Evolutionary conservation across 2,888 invertebrate genomes (phyloP).

Genomic region (Pristionchus fissidentatus): DNA sequence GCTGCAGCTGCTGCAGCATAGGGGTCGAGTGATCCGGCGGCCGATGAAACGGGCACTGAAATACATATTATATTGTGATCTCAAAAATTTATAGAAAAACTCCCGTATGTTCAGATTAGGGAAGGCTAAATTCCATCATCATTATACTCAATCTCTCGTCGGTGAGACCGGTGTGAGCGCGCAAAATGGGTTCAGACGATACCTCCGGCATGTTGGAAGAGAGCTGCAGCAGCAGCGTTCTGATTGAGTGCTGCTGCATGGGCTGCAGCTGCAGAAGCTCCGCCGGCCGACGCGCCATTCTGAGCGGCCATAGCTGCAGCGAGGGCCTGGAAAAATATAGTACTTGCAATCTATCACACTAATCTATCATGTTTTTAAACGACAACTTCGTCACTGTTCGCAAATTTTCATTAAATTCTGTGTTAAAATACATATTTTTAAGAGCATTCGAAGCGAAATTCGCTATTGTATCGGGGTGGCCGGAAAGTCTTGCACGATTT

Average conservation of each 20-base stretch:
- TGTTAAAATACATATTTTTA: too few species aligned
- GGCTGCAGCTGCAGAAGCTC: background rate
- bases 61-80: background rate
- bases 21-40: conserved; percentile 11
- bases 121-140: too few species aligned
- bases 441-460: too few species aligned
- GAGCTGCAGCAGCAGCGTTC: conserved; percentile 28
- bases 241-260: background rate
- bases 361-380: background rate
- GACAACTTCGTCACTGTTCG: background rate
- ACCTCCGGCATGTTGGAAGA: conserved; percentile 43
- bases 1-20: conserved; percentile 34
- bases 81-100: background rate
- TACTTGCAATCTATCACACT: background rate
- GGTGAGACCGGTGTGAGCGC: too few species aligned
- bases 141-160: too few species aligned
- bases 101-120: background rate
- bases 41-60: conserved; percentile 4
- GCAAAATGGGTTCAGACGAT: too few species aligned
- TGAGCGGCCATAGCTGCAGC: conserved; percentile 44
- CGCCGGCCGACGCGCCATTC: background rate
- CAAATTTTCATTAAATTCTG: too few species aligned
- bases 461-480: too few species aligned
- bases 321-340: background rate
- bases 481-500: too few species aligned